These are phyloP conservation scores for Indicator indicator DNA, from an alignment of 2,113 vertebrate species.

Conservation along the genomic window DNA sequence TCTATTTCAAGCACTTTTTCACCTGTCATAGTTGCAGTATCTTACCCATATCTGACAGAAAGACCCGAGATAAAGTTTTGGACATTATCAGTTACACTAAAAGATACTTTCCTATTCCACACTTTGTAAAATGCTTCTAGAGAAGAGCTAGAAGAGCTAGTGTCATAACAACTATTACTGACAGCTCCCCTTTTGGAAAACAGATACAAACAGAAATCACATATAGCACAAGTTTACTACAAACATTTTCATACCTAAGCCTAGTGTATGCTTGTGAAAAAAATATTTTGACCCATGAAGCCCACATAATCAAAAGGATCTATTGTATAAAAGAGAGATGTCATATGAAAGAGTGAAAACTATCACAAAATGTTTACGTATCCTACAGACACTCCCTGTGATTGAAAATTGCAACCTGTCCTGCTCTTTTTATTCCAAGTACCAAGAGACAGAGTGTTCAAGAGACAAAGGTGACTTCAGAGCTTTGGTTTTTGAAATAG, in stretches of 20 bases:
- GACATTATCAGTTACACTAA: background rate
- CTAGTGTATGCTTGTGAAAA: background rate
- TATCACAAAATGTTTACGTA: background rate
- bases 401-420: background rate
- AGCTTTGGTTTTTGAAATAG: background rate
- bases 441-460: background rate
- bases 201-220: background rate
- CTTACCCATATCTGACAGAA: background rate
- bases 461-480: background rate
- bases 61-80: background rate
- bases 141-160: no score
- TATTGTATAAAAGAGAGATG: background rate
- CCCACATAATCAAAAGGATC: background rate
- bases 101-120: background rate
- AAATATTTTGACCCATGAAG: background rate
- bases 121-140: background rate
- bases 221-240: background rate
- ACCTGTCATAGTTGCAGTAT: background rate
- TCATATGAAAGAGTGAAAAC: background rate
- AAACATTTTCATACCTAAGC: background rate
- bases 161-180: background rate
- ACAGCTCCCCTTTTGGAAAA: background rate
- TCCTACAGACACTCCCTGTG: background rate
- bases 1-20: background rate
- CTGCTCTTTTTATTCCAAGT: background rate